Conservation (phyloP, 2,888 invertebrate genomes). For the Ectropis crepuscularia region DNA sequence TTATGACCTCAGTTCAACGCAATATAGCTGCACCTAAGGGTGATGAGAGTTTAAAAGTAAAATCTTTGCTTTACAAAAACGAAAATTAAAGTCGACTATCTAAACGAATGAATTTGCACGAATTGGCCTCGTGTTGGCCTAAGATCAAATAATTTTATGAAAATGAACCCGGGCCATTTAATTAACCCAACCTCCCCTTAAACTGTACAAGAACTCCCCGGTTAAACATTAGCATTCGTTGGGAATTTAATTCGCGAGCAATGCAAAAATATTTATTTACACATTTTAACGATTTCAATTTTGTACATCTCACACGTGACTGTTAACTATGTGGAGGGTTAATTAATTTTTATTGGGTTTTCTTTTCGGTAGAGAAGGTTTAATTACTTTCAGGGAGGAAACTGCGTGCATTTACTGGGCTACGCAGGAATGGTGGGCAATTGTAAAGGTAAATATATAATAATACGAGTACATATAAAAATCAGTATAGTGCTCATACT, state of each 20-base stretch:
- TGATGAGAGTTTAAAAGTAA: slow-evolving; percentile 45
- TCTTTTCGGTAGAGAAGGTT: slow-evolving; percentile 74
- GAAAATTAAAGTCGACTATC: slow-evolving; percentile 69
- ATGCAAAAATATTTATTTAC: slow-evolving; percentile 72
- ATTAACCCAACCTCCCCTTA: slow-evolving; percentile 79
- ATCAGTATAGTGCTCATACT: no score
- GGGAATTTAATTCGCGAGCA: slow-evolving; percentile 77
- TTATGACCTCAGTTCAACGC: slow-evolving; percentile 64
- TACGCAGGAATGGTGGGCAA: no score
- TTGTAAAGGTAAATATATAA: no score
- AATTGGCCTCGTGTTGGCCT: slow-evolving; percentile 67
- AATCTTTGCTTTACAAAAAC: slow-evolving; percentile 61
- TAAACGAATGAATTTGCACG: slow-evolving; percentile 66
- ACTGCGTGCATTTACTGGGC: slow-evolving; percentile 47
- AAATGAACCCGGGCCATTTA: slow-evolving; percentile 81
- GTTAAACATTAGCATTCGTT: slow-evolving; percentile 81
- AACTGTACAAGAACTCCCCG: slow-evolving; percentile 81
- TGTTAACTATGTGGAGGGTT: slow-evolving; percentile 62
- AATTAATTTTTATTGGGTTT: slow-evolving; percentile 75
- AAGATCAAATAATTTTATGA: slow-evolving; percentile 82
- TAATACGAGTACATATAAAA: no score
- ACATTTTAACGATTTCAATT: slow-evolving; percentile 64
- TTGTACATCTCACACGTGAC: slow-evolving; percentile 65
- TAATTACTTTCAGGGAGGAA: slow-evolving; percentile 66
- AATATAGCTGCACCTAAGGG: slow-evolving; percentile 53